Conservation (phyloP, 2,113 vertebrate species). For the Anhinga rufa region DNA sequence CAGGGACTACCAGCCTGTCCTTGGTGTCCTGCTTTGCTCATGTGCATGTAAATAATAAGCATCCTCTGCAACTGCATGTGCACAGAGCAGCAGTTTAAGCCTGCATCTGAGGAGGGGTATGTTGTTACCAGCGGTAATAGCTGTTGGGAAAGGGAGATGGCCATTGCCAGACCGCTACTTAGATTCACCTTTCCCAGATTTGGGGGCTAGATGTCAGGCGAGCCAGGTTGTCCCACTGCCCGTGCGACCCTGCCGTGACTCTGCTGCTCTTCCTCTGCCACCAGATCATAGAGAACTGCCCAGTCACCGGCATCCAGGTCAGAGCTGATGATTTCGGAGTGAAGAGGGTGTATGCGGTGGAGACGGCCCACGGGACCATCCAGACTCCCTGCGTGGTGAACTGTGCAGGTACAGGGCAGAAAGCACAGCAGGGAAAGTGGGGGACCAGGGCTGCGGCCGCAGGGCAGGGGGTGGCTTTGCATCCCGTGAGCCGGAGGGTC, state of each 20-base stretch:
- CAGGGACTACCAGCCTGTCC: not conserved
- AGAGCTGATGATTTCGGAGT: constrained; percentile 81
- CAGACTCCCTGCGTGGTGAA: constrained; percentile 91
- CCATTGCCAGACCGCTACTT: fast-evolving
- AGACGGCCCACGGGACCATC: constrained; percentile 83
- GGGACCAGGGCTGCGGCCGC: fast-evolving
- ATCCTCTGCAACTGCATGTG: not conserved
- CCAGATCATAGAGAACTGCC: constrained; percentile 95
- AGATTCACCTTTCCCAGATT: not conserved
- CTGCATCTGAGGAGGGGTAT: not conserved
- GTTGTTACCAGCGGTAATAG: not conserved
- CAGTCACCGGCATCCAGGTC: constrained; percentile 86
- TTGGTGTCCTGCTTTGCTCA: not conserved
- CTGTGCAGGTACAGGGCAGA: constrained; percentile 80
- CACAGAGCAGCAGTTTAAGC: not conserved
- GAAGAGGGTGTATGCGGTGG: constrained; percentile 82
- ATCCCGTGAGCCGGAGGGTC: fast-evolving
- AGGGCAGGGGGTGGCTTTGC: not conserved
- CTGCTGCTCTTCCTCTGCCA: not conserved
- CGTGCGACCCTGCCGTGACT: not conserved
- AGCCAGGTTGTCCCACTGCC: fast-evolving
- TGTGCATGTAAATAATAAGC: not conserved
- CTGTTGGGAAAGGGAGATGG: not conserved
- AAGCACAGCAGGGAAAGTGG: fast-evolving
- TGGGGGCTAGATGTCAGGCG: not conserved